Conservation (phyloP, 2,113 vertebrate genomes). For the Epinephelus moara region DNA sequence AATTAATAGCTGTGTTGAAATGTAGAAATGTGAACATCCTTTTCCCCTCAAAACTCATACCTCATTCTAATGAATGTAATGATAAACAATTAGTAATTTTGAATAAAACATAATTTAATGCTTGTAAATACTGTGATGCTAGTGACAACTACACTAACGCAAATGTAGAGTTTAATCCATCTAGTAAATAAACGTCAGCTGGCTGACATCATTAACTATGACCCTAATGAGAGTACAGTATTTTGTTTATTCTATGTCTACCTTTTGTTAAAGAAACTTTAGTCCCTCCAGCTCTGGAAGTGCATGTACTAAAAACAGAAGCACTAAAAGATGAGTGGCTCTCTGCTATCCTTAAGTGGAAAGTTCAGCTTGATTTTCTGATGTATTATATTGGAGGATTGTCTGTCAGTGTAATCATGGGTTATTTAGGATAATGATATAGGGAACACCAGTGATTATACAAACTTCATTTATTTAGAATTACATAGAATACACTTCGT, state of each 20-base stretch:
- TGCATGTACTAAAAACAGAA: conserved; percentile 36
- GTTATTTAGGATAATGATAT: background rate
- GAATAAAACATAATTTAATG: background rate
- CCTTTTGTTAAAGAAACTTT: background rate
- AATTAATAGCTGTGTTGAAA: background rate
- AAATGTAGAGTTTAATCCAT: background rate
- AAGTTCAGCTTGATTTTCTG: conserved; percentile 3
- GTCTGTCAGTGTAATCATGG: background rate
- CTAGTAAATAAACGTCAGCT: background rate
- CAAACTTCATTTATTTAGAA: conserved; percentile 52
- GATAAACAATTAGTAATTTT: background rate
- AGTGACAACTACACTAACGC: background rate
- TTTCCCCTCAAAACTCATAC: background rate
- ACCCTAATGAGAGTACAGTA: background rate
- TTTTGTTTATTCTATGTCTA: background rate
- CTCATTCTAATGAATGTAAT: background rate
- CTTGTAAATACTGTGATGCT: background rate
- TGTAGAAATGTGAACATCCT: background rate
- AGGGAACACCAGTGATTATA: conserved; percentile 14
- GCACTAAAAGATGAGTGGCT: background rate
- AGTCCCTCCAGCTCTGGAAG: background rate
- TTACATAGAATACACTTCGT: conserved; percentile 22
- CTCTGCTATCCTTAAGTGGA: conserved; percentile 3
- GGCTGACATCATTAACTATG: background rate
- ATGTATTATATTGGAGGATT: background rate